Conservation (phyloP, 2,888 invertebrate species). For the Dryomyza anilis region DNA sequence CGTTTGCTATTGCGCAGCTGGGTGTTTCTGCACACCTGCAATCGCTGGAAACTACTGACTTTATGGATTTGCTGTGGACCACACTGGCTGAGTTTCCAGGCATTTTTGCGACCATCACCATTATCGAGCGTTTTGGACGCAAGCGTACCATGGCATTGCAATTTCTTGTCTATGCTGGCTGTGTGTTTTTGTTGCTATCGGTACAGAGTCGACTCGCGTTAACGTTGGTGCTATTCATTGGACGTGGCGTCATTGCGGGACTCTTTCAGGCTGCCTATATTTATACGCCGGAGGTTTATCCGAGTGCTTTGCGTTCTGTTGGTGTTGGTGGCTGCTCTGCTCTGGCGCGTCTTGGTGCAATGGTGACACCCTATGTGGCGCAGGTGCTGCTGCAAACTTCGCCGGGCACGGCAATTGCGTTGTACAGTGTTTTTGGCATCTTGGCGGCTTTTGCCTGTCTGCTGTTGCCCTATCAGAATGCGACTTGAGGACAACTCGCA, state of each 20-base stretch:
- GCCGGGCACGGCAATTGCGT: slow-evolving; percentile 65
- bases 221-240: slow-evolving; percentile 84
- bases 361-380: slow-evolving; percentile 92
- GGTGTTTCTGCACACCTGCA: slow-evolving; percentile 75
- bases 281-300: slow-evolving; percentile 95
- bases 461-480: slow-evolving; percentile 62
- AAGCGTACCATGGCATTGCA: slow-evolving; percentile 94
- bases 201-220: slow-evolving; percentile 69
- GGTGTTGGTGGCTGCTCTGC: slow-evolving; percentile 93
- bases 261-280: slow-evolving; percentile 95
- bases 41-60: slow-evolving; percentile 81
- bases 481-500: not conserved
- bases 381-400: slow-evolving; percentile 76
- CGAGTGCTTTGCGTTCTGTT: slow-evolving; percentile 83
- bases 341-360: slow-evolving; percentile 89
- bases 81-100: slow-evolving; percentile 94
- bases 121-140: slow-evolving; percentile 88
- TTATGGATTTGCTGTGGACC: slow-evolving; percentile 91
- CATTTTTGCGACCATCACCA: slow-evolving; percentile 84
- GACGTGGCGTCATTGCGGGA: slow-evolving; percentile 90
- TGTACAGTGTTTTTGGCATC: slow-evolving; percentile 68
- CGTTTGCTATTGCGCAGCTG: not conserved
- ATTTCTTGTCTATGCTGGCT: slow-evolving; percentile 81
- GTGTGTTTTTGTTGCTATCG: slow-evolving; percentile 70
- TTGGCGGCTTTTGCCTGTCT: slow-evolving; percentile 67